Evolutionary conservation across 2,113 vertebrate species (phyloP).

Genomic region (Mobula hypostoma): DNA sequence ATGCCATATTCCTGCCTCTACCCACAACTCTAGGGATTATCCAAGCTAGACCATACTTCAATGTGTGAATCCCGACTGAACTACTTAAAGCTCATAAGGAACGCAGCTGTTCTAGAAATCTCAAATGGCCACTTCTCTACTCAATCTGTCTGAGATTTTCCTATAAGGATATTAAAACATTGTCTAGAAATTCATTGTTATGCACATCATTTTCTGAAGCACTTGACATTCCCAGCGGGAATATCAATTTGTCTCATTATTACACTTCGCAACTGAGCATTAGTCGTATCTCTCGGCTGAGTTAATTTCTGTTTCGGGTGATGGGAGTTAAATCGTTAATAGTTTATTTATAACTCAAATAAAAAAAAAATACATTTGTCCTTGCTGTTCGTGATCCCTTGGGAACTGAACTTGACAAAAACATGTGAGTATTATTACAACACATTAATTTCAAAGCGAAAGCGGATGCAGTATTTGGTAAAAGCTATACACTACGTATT

Average conservation of each 20-base stretch:
- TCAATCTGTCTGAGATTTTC: not conserved
- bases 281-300: not conserved
- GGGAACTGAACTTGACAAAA: not conserved
- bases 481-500: not conserved
- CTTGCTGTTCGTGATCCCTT: not conserved
- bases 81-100: too few relatives aligned
- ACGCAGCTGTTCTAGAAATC: not conserved
- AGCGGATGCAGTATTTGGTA: not conserved
- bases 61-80: too few relatives aligned
- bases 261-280: constrained; percentile 11
- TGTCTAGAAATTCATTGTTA: not conserved
- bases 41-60: too few relatives aligned
- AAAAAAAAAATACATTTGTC: not conserved
- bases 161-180: constrained; percentile 9
- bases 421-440: not conserved
- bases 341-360: not conserved
- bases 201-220: constrained; percentile 9
- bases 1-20: too few relatives aligned
- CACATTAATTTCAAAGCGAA: constrained; percentile 18
- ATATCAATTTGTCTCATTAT: constrained; percentile 26
- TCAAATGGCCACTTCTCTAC: not conserved
- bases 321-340: not conserved
- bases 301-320: constrained; percentile 10
- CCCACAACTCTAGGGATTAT: too few relatives aligned
- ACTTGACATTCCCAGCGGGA: constrained; percentile 9